phyloP scores from a whole-genome alignment of 2,888 invertebrate genomes.

The Drosophila percnosoma region DNA sequence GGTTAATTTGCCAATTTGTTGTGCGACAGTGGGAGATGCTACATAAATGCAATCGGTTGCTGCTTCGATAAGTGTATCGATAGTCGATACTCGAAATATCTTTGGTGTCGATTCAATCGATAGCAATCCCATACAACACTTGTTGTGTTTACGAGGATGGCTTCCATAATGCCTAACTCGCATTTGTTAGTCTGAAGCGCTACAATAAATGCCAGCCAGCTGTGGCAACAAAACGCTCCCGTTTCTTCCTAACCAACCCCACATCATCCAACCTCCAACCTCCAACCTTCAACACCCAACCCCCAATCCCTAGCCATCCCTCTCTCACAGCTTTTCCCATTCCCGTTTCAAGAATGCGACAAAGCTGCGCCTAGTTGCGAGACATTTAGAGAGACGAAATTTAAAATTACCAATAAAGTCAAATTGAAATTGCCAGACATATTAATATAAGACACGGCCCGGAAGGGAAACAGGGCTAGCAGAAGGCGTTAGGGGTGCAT shows the following conservation, averaged over 20 bases:
- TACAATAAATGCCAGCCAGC: slow-evolving; percentile 10
- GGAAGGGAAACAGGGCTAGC: neutral
- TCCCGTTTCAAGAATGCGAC: slow-evolving; percentile 17
- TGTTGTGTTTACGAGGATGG: slow-evolving; percentile 17
- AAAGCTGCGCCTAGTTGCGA: slow-evolving; percentile 49
- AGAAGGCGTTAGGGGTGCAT: neutral
- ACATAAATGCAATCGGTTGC: neutral
- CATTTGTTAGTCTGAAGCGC: slow-evolving; percentile 15
- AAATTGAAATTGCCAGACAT: slow-evolving; percentile 82
- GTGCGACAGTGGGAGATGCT: neutral
- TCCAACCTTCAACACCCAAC: neutral
- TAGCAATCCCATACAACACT: neutral
- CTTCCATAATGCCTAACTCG: slow-evolving; percentile 1
- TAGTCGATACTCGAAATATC: neutral
- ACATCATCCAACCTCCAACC: neutral
- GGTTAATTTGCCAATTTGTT: slow-evolving; percentile 48
- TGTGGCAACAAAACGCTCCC: neutral
- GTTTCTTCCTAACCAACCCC: neutral
- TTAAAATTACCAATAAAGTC: slow-evolving; percentile 81
- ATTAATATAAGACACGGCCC: slow-evolving; percentile 71
- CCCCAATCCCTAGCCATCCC: neutral
- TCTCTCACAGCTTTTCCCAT: neutral
- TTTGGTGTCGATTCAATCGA: neutral
- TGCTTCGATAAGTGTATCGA: neutral
- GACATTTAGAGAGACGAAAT: slow-evolving; percentile 57